Percentiles rank a stretch among this genome's conserved stretches.
Evolutionary conservation across 2,888 invertebrate species (phyloP).

Genomic region (Drosophila heteroneura): DNA sequence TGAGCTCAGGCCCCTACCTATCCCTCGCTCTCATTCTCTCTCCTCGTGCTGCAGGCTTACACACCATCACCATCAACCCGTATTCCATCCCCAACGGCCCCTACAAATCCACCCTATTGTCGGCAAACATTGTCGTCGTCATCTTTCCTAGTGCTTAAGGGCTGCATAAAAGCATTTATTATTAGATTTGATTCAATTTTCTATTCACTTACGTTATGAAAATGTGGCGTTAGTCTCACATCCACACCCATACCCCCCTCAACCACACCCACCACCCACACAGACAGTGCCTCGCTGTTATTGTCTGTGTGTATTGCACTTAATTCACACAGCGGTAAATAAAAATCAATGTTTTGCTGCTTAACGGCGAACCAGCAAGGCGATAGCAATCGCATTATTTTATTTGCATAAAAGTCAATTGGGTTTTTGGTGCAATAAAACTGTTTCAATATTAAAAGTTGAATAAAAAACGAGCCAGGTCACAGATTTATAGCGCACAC

Average conservation of each 20-base stretch:
- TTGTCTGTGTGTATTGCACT: constrained; percentile 48
- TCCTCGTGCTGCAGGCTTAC: background rate
- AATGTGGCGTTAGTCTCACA: constrained; percentile 62
- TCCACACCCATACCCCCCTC: background rate
- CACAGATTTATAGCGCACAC: constrained; percentile 26
- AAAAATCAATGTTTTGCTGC: constrained; percentile 73
- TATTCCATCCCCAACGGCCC: background rate
- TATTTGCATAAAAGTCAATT: constrained; percentile 79
- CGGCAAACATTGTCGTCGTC: constrained; percentile 56
- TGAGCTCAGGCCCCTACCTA: constrained; percentile 38
- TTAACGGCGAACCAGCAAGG: constrained; percentile 38
- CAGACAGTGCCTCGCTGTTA: background rate
- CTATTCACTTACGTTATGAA: constrained; percentile 81
- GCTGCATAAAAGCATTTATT: constrained; percentile 81
- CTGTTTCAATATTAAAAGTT: constrained; percentile 59
- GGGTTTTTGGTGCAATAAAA: constrained; percentile 66
- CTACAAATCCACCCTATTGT: constrained; percentile 27
- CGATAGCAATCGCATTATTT: constrained; percentile 71
- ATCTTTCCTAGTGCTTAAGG: constrained; percentile 80
- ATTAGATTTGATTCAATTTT: constrained; percentile 81
- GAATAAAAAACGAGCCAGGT: constrained; percentile 38
- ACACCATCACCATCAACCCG: constrained; percentile 4
- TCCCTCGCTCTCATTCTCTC: background rate
- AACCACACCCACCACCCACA: background rate
- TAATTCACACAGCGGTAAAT: constrained; percentile 72